Conservation (phyloP, 2,888 invertebrate species). For the Dichetophora obliterata region DNA sequence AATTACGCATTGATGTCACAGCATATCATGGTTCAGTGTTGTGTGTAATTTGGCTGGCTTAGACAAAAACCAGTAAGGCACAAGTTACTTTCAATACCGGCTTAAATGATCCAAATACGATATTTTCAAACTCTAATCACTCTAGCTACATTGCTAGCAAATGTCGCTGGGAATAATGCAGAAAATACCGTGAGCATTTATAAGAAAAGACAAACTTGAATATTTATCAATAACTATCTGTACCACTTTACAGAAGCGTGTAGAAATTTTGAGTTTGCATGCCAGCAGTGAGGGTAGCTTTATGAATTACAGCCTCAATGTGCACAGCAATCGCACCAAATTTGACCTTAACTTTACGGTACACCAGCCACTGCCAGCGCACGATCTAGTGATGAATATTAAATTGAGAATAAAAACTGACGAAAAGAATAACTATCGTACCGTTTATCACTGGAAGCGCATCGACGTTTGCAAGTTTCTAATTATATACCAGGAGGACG, state of each 20-base stretch:
- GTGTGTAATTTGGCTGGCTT: too few species aligned
- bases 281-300: slow-evolving; percentile 46
- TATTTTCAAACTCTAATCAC: too few species aligned
- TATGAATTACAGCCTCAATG: slow-evolving; percentile 36
- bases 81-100: too few species aligned
- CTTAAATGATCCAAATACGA: too few species aligned
- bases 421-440: slow-evolving; percentile 14
- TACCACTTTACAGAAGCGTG: not conserved
- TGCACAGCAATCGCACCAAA: slow-evolving; percentile 44
- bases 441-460: slow-evolving; percentile 45
- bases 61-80: too few species aligned
- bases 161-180: too few species aligned
- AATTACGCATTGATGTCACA: too few species aligned
- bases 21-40: too few species aligned
- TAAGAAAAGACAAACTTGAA: too few species aligned
- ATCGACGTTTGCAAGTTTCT: slow-evolving; percentile 55
- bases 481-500: slow-evolving; percentile 38
- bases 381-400: slow-evolving; percentile 52
- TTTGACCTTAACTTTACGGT: slow-evolving; percentile 49
- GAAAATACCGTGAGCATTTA: too few species aligned
- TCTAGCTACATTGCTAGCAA: too few species aligned
- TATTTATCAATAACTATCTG: too few species aligned
- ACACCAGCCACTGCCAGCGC: slow-evolving; percentile 49
- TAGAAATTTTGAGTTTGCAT: slow-evolving; percentile 43
- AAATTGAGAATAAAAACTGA: slow-evolving; percentile 44